These are phyloP conservation scores for Athrips mouffetella DNA, from an alignment of 2,888 invertebrate genomes.

Conservation along the genomic window DNA sequence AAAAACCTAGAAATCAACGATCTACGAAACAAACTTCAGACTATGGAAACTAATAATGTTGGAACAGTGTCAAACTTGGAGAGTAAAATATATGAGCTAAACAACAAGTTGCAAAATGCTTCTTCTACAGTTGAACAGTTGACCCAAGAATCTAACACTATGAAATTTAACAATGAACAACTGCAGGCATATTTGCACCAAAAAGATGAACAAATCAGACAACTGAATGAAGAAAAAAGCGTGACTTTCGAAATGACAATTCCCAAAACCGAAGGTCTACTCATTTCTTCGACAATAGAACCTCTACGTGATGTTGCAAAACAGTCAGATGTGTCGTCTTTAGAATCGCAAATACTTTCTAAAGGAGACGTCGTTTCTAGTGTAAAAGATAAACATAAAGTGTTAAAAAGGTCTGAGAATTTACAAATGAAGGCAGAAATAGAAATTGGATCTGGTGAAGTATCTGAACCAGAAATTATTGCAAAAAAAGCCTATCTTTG, in stretches of 20 bases:
- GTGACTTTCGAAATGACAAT: conserved; percentile 70
- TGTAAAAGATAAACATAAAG: conserved; percentile 31
- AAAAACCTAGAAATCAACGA: conserved; percentile 70
- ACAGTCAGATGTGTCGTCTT: conserved; percentile 42
- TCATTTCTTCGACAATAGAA: conserved; percentile 70
- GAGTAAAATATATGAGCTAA: conserved; percentile 52
- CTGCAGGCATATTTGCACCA: conserved; percentile 41
- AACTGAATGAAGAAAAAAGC: conserved; percentile 56
- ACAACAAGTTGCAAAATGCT: conserved; percentile 40
- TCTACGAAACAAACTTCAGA: conserved; percentile 45
- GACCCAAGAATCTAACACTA: conserved; percentile 32
- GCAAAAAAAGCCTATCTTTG: conserved; percentile 77
- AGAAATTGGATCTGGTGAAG: conserved; percentile 26
- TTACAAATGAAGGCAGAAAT: conserved; percentile 33
- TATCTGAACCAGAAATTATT: conserved; percentile 60
- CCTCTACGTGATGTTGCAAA: conserved; percentile 45
- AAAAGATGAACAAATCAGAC: conserved; percentile 58
- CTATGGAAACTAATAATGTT: conserved; percentile 41
- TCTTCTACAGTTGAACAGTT: conserved; percentile 36
- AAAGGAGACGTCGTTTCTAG: conserved; percentile 33
- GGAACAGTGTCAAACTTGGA: conserved; percentile 43
- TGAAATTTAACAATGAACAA: conserved; percentile 45
- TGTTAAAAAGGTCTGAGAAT: conserved; percentile 39
- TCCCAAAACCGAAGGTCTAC: conserved; percentile 72
- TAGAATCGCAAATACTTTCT: conserved; percentile 67